Base-by-base conservation (phyloP, 2,888 invertebrate species). In the Galeruca laticollis region DNA sequence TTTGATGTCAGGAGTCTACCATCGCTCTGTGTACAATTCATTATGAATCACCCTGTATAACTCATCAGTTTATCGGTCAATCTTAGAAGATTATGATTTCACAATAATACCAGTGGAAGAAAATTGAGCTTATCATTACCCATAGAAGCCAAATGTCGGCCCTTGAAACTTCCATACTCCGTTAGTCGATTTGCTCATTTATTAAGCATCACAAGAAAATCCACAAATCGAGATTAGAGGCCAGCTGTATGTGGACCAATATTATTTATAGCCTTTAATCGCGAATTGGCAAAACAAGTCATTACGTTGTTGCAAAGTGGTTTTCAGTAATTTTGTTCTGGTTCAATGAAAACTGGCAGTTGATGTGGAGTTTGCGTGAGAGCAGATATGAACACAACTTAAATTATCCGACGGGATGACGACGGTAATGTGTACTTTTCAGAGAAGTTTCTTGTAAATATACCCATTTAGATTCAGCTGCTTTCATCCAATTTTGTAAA, bases 231-330 rank as follows among this genome's bases (percentile, higher is more conserved):
- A 35, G 52, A 63, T 69, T 54, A 63, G 40, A 63, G 64, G 59
- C 40, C 59, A 47, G 40, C 62, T 63, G 20, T 37, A 21, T 49
- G 57, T 60, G 68, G 65, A 69, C 69, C 68, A 71, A 71, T 73
- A 71, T 71, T 73, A 67, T 69, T 64, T 31, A n/a, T 59, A 69
- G 68, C 71, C 71, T 69, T 70, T 68, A 73, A 68, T 70, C 62
- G 61, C 60, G 52, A 72, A 69, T 72, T 68, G 68, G 68, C 73
- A 59, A 68, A 65, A 73, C 73, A 71, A 70, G 69, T 65, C 59
- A 37, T 63, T 66, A 51, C 56, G 66, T 60, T 62, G 69, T 51
- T 61, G 68, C 51, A 67, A 66, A 70, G 70, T 62, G 67, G 59
- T 61, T 61, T 47, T 63, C 56, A 63, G 47, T 47, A 2, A 31